Evolutionary conservation across 2,888 invertebrate genomes (phyloP).

Genomic region (Phengaris alcon): DNA sequence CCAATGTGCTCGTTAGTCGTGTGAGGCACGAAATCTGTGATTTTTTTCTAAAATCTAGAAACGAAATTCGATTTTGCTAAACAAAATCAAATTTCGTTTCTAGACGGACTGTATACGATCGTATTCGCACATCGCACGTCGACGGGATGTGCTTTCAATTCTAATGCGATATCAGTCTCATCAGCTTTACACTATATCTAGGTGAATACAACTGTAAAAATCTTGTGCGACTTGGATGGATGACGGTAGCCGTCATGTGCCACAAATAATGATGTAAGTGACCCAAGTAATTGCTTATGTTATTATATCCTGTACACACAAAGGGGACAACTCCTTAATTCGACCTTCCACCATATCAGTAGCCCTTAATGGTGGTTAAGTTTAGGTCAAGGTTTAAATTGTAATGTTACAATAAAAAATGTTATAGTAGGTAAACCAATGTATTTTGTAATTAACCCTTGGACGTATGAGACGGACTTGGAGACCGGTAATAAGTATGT

Average conservation of each 20-base stretch:
- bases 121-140: constrained; percentile 2
- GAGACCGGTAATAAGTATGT: too few species aligned
- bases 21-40: too few species aligned
- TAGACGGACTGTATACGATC: background rate
- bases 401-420: too few species aligned
- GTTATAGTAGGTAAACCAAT: too few species aligned
- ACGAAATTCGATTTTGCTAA: background rate
- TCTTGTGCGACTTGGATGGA: constrained; percentile 10
- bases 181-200: background rate
- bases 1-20: too few species aligned
- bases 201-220: background rate
- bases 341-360: too few species aligned
- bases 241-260: background rate
- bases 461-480: too few species aligned
- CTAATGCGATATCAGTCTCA: constrained; percentile 5
- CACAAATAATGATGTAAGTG: constrained; percentile 11
- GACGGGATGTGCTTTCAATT: constrained; percentile 3
- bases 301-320: background rate
- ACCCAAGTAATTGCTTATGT: constrained; percentile 13
- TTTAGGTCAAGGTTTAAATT: too few species aligned
- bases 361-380: too few species aligned
- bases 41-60: background rate
- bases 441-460: too few species aligned
- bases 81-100: background rate
- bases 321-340: background rate